Base-by-base conservation (phyloP, 2,113 vertebrate species). In the Oncorhynchus mykiss region DNA sequence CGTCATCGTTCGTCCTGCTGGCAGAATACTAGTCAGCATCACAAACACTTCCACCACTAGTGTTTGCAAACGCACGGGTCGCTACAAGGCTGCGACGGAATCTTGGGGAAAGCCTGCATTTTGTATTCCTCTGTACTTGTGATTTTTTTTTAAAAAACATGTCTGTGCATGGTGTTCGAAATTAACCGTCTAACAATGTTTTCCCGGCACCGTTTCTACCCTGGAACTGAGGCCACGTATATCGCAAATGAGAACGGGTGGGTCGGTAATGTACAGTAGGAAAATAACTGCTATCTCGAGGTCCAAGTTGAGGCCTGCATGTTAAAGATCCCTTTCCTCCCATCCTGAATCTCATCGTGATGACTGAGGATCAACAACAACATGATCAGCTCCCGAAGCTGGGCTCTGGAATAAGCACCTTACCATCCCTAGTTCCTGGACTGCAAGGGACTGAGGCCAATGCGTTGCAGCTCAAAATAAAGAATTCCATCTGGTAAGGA, bases 401-500 rank as follows among this genome's bases (percentile, higher is more conserved):
- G 71, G 89, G 86, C 39, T 80, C 81, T 83, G 88, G 92, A 81
- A 90, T 86, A 80, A 91, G 88, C 83, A 88, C 92, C 65, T 85
- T 93, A 85, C 93, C 95, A 76, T 91, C 94, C 79, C 91, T 96
- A 79, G 93, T 96, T 79, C 93, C 95, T 48, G 96, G 95, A 91
- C 91, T 96, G 92, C 95, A 96, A 77, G 95, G 95, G 78, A 86
- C 93, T 13, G 96, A 97, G 86, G 95, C 95, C 90, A 93, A 87
- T 78, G 95, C 95, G 77, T 92, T 98, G 92, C 96, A 96, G 92
- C 94, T 95, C 90, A 92, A 96, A 93, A 97, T 98, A 92, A 96
- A 95, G 90, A 96, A 94, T 93, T 97, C 96, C 85, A 97, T 98
- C 94, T 97, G 96, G 96, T 97, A 91, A 96, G 88, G 49, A 82